These are phyloP conservation scores for Sebastes iracundus DNA, from an alignment of 2,797 vertebrate genomes.

Conservation along the genomic window DNA sequence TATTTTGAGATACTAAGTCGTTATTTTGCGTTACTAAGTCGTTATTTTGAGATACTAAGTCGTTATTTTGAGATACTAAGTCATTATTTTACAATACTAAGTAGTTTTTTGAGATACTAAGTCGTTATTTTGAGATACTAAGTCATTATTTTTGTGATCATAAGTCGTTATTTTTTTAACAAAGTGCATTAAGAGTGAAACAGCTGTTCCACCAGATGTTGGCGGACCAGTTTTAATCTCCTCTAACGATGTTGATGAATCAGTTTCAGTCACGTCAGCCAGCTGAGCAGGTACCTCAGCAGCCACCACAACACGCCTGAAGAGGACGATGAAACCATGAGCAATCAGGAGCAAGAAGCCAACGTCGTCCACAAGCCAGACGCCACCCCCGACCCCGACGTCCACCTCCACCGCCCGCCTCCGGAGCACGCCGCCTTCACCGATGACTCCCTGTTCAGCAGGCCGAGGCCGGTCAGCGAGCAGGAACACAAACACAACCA, in stretches of 20 bases:
- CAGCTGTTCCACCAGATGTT: too few relatives aligned
- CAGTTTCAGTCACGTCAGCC: slow-evolving; percentile 38
- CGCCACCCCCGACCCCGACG: background rate
- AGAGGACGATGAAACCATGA: slow-evolving; percentile 85
- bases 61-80: too few relatives aligned
- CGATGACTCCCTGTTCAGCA: slow-evolving; percentile 9
- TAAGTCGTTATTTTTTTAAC: too few relatives aligned
- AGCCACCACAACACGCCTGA: slow-evolving; percentile 74
- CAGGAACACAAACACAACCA: slow-evolving; percentile 2
- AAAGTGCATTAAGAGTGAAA: too few relatives aligned
- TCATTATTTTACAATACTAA: fast-evolving
- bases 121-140: too few relatives aligned
- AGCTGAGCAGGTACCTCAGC: slow-evolving; percentile 35
- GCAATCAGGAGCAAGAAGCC: slow-evolving; percentile 37
- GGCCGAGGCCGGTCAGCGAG: background rate
- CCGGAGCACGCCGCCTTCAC: background rate
- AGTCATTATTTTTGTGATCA: too few relatives aligned
- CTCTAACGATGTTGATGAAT: background rate
- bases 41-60: too few relatives aligned
- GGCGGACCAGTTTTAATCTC: too few relatives aligned
- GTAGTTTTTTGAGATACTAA: too few relatives aligned
- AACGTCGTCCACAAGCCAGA: background rate
- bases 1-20: fast-evolving
- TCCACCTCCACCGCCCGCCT: background rate
- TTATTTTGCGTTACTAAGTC: too few relatives aligned